Conservation (phyloP, 2,888 invertebrate species). For the Camponotus fellah region DNA sequence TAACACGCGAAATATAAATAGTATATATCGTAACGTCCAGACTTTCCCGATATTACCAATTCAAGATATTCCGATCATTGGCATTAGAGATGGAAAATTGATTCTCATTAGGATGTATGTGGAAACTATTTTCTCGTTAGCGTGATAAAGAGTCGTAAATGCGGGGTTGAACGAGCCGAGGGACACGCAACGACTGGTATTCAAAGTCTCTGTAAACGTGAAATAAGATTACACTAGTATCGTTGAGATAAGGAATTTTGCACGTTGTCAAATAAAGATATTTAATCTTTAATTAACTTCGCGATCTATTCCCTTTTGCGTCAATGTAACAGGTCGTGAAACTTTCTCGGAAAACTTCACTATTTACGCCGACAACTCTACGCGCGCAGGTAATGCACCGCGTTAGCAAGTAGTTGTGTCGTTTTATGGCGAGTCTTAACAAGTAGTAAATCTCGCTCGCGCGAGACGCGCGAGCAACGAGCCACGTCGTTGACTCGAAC, state of each 20-base stretch:
- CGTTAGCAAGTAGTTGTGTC: slow-evolving; percentile 21
- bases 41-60: not conserved
- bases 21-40: not conserved
- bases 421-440: slow-evolving; percentile 20
- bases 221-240: slow-evolving; percentile 29
- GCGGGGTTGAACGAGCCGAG: slow-evolving; percentile 71
- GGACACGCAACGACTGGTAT: slow-evolving; percentile 74
- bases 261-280: slow-evolving; percentile 38
- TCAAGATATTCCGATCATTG: slow-evolving; percentile 42
- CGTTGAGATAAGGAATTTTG: slow-evolving; percentile 24
- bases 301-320: not conserved
- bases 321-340: not conserved
- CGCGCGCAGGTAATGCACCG: not conserved
- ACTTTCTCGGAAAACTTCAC: not conserved
- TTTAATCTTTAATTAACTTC: slow-evolving; percentile 39
- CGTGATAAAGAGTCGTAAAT: slow-evolving; percentile 74
- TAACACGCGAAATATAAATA: slow-evolving; percentile 9
- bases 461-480: not conserved
- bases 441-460: slow-evolving; percentile 30
- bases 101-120: slow-evolving; percentile 58
- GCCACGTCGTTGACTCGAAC: slow-evolving; percentile 57
- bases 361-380: not conserved
- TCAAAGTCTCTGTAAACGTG: slow-evolving; percentile 60
- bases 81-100: slow-evolving; percentile 63
- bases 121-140: slow-evolving; percentile 64